Evolutionary conservation across 2,888 invertebrate genomes (phyloP).

Genomic region (Trachelus tabidus): DNA sequence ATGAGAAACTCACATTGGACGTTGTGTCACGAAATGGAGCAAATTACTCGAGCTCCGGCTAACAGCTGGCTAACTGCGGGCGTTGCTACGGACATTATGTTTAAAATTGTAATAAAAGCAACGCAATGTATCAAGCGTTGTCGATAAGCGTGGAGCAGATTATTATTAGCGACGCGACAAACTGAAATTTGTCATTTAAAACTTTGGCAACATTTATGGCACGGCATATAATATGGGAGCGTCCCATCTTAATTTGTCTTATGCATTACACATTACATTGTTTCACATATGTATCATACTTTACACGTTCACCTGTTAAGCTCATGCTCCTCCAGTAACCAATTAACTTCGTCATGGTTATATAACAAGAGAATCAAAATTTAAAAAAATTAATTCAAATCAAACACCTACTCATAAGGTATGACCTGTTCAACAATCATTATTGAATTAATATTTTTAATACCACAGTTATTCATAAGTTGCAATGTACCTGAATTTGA

Average conservation of each 20-base stretch:
- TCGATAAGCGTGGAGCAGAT: not conserved
- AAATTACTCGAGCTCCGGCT: not conserved
- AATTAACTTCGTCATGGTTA: not conserved
- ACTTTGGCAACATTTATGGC: slow-evolving; percentile 47
- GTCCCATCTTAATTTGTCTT: slow-evolving; percentile 14
- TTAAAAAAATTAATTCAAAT: not conserved
- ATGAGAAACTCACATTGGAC: not conserved
- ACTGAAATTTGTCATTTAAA: slow-evolving; percentile 21
- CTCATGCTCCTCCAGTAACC: not conserved
- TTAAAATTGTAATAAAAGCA: not conserved
- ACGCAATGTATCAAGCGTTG: not conserved
- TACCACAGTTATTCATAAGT: not conserved
- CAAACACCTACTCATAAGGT: not conserved
- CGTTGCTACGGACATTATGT: not conserved
- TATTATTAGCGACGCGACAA: slow-evolving; percentile 8
- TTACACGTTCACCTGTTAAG: not conserved
- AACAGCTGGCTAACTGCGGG: not conserved
- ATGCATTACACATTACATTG: not conserved
- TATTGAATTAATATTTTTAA: not conserved
- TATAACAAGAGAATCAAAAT: not conserved
- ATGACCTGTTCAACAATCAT: not conserved
- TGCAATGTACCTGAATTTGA: not conserved
- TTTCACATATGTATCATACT: not conserved
- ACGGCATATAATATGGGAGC: slow-evolving; percentile 48
- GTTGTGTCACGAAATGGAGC: not conserved